Evolutionary conservation across 2,113 vertebrate species (phyloP).

Genomic region (Phoenicopterus ruber): DNA sequence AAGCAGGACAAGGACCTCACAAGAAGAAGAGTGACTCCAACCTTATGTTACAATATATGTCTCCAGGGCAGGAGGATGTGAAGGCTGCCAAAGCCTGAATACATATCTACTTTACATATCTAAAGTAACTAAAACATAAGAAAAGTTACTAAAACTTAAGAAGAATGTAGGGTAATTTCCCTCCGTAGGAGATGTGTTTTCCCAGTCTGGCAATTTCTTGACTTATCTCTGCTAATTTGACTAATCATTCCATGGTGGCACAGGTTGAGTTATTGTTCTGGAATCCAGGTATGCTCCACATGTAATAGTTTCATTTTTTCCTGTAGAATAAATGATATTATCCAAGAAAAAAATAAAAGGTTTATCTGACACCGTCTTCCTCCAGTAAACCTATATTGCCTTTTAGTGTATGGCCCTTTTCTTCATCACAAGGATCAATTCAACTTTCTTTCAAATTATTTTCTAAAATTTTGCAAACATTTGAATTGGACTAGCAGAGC

Average conservation of each 20-base stretch:
- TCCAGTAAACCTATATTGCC: neutral
- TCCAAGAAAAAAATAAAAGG: neutral
- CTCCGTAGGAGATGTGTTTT: neutral
- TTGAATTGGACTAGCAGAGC: neutral
- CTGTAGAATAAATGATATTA: neutral
- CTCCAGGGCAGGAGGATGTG: neutral
- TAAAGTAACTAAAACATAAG: neutral
- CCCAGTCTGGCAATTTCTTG: neutral
- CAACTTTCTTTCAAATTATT: neutral
- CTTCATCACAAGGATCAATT: neutral
- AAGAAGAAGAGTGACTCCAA: neutral
- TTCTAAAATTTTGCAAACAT: neutral
- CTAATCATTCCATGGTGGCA: neutral
- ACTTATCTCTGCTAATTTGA: neutral
- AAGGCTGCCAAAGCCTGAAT: neutral
- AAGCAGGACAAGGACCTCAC: neutral
- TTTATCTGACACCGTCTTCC: neutral
- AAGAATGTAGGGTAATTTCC: neutral
- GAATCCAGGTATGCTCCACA: neutral
- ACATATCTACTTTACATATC: neutral
- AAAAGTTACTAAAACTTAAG: neutral
- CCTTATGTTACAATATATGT: neutral
- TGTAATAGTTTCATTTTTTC: neutral
- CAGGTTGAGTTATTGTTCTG: neutral
- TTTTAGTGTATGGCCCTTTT: neutral